Base-by-base conservation (phyloP, 2,888 invertebrate genomes). In the Polietes domitor region DNA sequence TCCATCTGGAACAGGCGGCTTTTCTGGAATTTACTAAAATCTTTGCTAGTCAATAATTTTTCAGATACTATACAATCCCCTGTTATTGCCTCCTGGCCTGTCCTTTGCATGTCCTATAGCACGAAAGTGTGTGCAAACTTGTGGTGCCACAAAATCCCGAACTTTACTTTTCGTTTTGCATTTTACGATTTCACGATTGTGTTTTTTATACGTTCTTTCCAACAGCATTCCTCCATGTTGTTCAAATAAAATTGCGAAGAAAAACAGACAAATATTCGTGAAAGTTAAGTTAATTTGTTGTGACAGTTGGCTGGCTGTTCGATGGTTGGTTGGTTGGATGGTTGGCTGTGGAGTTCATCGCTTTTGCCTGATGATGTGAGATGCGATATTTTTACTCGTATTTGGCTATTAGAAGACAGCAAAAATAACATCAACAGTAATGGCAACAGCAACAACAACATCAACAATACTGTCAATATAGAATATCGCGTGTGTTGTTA, bases 271-370 rank as follows among this genome's bases (percentile, higher is more conserved):
- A 53, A 74, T 72, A 61, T 58, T 72, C 70, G 68, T 72, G 47
- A 63, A 83, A 77, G 55, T 78, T 80, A 58, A 73, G 63, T 76
- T 84, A 84, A 84, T 84, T 81, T 84, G 80, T 81, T 84, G 84
- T 84, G 84, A 81, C 84, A 84, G 84, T 81, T 84, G 80, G 24
- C 47, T 63, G 65, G n/a, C n/a, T n/a, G n/a, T n/a, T n/a, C n/a
- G n/a, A n/a, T n/a, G n/a, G n/a, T 76, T 65, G 28, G 63, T 28
- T 43, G 68, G n/a, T 24, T 43, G 28, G 61, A 15, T 17, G 19
- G 75, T 78, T 81, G 77, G n/a, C n/a, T n/a, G n/a, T n/a, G n/a
- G n/a, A n/a, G n/a, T n/a, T n/a, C n/a, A n/a, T n/a, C n/a, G n/a
- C n/a, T n/a, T n/a, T n/a, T n/a, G n/a, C 41, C 50, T 70, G 61